Conservation (phyloP, 2,113 vertebrate species). For the Stegastes partitus region DNA sequence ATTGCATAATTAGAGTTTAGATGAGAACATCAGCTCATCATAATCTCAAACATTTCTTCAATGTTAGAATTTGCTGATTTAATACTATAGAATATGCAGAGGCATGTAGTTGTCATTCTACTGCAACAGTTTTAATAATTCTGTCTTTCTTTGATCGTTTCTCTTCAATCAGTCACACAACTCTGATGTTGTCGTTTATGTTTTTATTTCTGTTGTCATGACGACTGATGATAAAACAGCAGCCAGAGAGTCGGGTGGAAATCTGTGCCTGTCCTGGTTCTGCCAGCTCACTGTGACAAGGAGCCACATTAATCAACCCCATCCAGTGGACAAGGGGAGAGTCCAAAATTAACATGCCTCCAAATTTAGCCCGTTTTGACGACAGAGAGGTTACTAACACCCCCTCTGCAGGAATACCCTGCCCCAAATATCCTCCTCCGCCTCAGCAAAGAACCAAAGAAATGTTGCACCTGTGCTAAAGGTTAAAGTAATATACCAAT, state of each 20-base stretch:
- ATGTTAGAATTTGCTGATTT: too few species aligned
- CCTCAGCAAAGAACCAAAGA: background rate
- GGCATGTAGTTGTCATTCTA: too few species aligned
- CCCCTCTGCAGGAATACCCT: constrained; percentile 69
- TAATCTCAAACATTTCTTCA: too few species aligned
- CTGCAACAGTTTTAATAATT: too few species aligned
- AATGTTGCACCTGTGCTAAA: constrained; percentile 27
- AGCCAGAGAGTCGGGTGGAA: constrained; percentile 1
- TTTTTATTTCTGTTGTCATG: constrained; percentile 16
- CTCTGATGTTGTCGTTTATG: background rate
- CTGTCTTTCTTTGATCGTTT: too few species aligned
- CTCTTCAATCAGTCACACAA: too few species aligned
- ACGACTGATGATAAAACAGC: background rate
- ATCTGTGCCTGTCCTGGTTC: constrained; percentile 74
- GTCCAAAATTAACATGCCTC: constrained; percentile 74
- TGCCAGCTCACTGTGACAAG: constrained; percentile 69
- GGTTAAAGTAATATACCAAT: constrained; percentile 17
- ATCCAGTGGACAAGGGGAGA: constrained; percentile 63
- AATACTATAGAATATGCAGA: too few species aligned
- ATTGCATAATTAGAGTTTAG: too few species aligned
- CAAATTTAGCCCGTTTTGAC: constrained; percentile 66
- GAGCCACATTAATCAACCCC: constrained; percentile 76
- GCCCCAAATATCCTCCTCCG: constrained; percentile 40
- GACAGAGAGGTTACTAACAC: constrained; percentile 21
- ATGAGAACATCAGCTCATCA: too few species aligned